These are phyloP conservation scores for Mohoua ochrocephala DNA, from an alignment of 2,113 vertebrate species.

Conservation along the genomic window DNA sequence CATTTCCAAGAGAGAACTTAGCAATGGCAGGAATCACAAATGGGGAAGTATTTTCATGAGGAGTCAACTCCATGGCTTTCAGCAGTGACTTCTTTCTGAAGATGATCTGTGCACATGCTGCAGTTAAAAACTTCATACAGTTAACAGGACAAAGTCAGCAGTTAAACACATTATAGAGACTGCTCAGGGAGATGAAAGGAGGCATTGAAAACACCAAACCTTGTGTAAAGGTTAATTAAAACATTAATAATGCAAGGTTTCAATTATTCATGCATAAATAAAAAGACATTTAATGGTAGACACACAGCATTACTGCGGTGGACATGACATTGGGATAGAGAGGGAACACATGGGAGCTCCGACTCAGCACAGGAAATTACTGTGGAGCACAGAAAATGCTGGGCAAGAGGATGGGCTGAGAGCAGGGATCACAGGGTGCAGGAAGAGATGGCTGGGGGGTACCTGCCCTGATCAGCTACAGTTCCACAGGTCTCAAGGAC, in stretches of 20 bases:
- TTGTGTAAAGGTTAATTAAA: slow-evolving; percentile 17
- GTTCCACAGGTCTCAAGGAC: fast-evolving
- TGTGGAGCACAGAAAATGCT: not conserved
- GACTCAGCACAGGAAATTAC: not conserved
- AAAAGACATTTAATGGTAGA: not conserved
- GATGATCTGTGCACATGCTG: not conserved
- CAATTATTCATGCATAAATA: slow-evolving; percentile 3
- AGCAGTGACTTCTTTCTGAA: not conserved
- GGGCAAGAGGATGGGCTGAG: not conserved
- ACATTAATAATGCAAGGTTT: slow-evolving; percentile 42
- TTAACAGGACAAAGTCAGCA: not conserved
- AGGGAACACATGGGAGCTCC: not conserved
- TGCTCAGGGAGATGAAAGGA: not conserved
- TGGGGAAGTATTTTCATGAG: not conserved
- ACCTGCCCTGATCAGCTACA: not conserved
- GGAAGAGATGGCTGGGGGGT: fast-evolving
- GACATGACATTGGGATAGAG: not conserved
- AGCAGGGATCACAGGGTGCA: not conserved
- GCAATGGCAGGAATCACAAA: not conserved
- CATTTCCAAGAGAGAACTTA: not conserved
- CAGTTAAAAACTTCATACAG: not conserved
- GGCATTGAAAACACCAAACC: not conserved
- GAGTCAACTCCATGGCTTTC: not conserved
- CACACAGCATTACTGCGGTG: not conserved
- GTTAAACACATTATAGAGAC: not conserved